These are phyloP conservation scores for Melanotaenia pygmaea DNA, from an alignment of 2,797 vertebrate genomes.

Conservation along the genomic window DNA sequence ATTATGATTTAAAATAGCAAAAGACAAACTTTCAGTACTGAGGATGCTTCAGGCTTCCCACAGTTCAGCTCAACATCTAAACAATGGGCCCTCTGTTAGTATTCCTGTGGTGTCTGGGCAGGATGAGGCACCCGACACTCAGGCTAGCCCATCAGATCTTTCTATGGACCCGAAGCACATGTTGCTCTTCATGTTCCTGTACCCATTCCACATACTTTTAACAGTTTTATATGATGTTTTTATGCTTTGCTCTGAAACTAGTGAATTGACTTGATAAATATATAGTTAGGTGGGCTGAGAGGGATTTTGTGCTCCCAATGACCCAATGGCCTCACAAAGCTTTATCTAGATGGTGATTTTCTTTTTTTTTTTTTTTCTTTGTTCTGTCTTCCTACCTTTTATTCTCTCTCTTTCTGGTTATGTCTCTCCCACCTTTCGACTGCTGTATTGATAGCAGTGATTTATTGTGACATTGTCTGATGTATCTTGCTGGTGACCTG, in stretches of 20 bases:
- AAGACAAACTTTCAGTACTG: slow-evolving; percentile 36
- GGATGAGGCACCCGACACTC: slow-evolving; percentile 60
- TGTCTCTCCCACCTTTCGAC: slow-evolving; percentile 1
- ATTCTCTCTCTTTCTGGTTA: slow-evolving; percentile 4
- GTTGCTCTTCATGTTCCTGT: slow-evolving; percentile 17
- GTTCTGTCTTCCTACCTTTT: slow-evolving; percentile 3
- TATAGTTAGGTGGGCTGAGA: slow-evolving; percentile 51
- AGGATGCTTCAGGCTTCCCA: slow-evolving; percentile 66
- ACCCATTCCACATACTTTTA: slow-evolving; percentile 5
- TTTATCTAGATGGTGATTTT: slow-evolving; percentile 29
- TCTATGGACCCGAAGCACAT: slow-evolving; percentile 47
- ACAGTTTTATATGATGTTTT: slow-evolving; percentile 4
- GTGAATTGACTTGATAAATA: slow-evolving; percentile 33
- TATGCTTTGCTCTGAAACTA: slow-evolving; percentile 17
- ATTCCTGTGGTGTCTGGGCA: slow-evolving; percentile 80
- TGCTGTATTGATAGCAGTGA: slow-evolving; percentile 60
- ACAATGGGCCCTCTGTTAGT: slow-evolving; percentile 83
- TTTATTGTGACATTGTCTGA: slow-evolving; percentile 65
- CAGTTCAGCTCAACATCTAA: slow-evolving; percentile 72
- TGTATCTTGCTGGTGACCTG: slow-evolving; percentile 64
- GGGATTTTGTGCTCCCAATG: slow-evolving; percentile 53
- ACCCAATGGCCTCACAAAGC: slow-evolving; percentile 17
- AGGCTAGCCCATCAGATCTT: slow-evolving; percentile 45
- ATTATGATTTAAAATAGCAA: slow-evolving; percentile 35
- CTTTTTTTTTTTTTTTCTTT: neutral